These are phyloP conservation scores for Chaunax sp. DNA, from an alignment of 2,797 vertebrate species.

Conservation along the genomic window DNA sequence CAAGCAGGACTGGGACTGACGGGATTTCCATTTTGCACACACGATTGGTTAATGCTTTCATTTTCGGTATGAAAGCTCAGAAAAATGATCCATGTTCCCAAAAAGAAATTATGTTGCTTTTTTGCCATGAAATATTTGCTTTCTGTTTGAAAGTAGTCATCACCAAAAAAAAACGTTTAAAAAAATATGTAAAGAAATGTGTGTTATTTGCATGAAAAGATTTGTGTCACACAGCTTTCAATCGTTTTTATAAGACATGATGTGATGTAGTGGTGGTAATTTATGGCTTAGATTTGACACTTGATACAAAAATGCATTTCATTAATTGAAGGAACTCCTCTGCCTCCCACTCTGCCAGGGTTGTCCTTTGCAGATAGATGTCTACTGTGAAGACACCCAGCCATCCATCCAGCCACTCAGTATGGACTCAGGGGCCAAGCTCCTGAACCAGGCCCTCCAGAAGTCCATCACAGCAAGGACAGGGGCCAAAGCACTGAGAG, in stretches of 20 bases:
- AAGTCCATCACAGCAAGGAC: constrained; percentile 84
- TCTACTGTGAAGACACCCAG: constrained; percentile 85
- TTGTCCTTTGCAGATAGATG: constrained; percentile 89
- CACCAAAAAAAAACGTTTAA: no score
- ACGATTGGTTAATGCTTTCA: no score
- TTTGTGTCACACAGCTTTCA: no score
- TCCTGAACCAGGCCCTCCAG: constrained; percentile 88
- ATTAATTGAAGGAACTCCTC: not conserved
- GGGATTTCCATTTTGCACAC: no score
- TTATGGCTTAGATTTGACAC: not conserved
- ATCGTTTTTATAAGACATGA: not conserved
- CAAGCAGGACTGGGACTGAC: no score
- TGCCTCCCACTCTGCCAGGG: constrained; percentile 77
- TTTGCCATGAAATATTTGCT: no score
- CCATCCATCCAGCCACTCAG: constrained; percentile 83
- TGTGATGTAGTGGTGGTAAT: not conserved
- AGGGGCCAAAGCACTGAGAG: constrained; percentile 83
- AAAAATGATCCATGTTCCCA: no score
- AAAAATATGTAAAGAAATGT: no score
- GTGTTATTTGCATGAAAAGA: no score
- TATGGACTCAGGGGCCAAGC: constrained; percentile 83
- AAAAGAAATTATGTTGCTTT: no score
- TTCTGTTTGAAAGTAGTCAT: no score
- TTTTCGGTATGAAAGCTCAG: no score
- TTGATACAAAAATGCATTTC: not conserved